Evolutionary conservation across 2,888 invertebrate species (phyloP).

Genomic region (Saturnia japonica): DNA sequence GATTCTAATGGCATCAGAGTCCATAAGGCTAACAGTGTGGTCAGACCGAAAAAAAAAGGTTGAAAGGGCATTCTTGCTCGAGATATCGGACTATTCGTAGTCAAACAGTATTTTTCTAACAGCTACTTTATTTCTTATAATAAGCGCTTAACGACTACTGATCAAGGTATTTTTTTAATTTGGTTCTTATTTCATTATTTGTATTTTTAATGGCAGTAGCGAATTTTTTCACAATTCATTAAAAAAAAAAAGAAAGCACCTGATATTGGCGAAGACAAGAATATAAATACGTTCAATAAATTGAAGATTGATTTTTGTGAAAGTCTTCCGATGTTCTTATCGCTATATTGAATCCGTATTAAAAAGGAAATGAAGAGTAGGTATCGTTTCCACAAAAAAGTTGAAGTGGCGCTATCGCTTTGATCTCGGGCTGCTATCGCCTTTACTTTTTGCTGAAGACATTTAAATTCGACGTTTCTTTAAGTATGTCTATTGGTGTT

Average conservation of each 20-base stretch:
- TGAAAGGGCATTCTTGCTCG: too few species aligned
- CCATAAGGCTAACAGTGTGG: too few species aligned
- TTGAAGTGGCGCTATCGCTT: conserved; percentile 59
- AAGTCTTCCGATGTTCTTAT: conserved; percentile 50
- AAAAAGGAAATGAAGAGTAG: conserved; percentile 64
- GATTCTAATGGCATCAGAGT: too few species aligned
- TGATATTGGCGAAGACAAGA: conserved; percentile 23
- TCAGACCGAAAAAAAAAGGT: too few species aligned
- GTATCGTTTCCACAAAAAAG: conserved; percentile 57
- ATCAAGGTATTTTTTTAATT: background rate
- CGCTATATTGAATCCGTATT: conserved; percentile 61
- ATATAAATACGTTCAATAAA: conserved; percentile 38
- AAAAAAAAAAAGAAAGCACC: background rate
- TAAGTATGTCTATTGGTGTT: conserved; percentile 40
- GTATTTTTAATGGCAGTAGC: background rate
- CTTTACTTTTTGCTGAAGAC: conserved; percentile 53
- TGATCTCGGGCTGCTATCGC: conserved; percentile 50
- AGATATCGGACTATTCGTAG: too few species aligned
- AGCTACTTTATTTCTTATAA: background rate
- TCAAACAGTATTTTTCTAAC: too few species aligned
- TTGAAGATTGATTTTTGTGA: conserved; percentile 42
- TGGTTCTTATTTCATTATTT: background rate
- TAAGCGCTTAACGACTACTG: background rate
- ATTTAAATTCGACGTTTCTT: conserved; percentile 52
- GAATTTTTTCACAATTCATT: conserved; percentile 25